Evolutionary conservation across 2,888 invertebrate species (phyloP), one percentile per base, ranked within the genome.

Genomic region (Acleris cristana): DNA sequence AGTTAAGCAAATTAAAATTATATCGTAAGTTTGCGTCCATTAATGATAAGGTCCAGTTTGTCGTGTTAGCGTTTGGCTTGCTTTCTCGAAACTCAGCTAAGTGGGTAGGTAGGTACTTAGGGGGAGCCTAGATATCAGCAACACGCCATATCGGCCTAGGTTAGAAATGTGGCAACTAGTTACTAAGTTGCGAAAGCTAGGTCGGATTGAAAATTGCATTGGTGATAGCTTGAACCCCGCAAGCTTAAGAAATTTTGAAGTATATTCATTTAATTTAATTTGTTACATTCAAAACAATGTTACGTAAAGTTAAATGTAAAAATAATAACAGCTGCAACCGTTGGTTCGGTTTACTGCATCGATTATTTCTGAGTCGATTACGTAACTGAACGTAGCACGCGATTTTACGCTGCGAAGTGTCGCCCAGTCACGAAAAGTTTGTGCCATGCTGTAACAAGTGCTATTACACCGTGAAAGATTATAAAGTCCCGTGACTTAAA

Each of bases 121-220:
- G 40, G 34, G 40, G 62, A 69, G 71, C 67, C 72, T 70, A 72
- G 76, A 79, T 77, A 76, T 74, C 73, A 77, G 74, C 73, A 72
- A 76, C 73, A 70, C 70, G 62, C 67, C 58, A 45, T 66, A 66
- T 64, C 62, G 60, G 69, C 66, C 51, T 65, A 70, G 59, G 65
- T 64, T 70, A 72, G 73, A 73, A 74, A 73, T 73, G 69, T 67
- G 55, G 64, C 63, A 19, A 60, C 48, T 45, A 34, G 34, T 34
- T 34, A 34, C 34, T 40, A 4, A 14, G 61, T 61, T 64, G 56
- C 44, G 69, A 64, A 64, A 69, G 69, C 53, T 12, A 48, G 49
- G 18, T 51, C 48, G 18, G 54, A 51, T 56, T 23, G 21, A 56
- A 44, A 19, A 51, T 51, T 51, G 19, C 40, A 19, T 34, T 12